Percentiles rank a stretch among this genome's conserved stretches.
Evolutionary conservation across 2,113 vertebrate genomes (phyloP).

Genomic region (Dromas ardeola): DNA sequence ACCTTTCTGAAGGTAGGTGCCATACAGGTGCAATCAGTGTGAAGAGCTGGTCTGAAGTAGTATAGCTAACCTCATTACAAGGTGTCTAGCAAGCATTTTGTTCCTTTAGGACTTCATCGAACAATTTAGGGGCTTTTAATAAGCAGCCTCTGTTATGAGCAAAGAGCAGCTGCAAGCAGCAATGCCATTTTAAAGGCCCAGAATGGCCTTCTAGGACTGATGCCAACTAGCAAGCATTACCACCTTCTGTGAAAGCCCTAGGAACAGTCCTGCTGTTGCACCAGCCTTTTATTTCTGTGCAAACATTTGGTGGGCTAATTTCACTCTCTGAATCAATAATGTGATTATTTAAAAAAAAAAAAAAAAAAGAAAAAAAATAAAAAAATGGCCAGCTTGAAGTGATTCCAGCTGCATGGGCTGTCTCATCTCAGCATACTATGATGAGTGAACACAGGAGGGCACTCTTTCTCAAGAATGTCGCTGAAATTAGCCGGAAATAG

Average conservation of each 20-base stretch:
- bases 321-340: conserved; percentile 26
- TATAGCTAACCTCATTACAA: conserved; percentile 41
- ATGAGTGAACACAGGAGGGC: conserved; percentile 68
- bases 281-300: conserved; percentile 50
- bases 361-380: not conserved
- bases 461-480: conserved; percentile 50
- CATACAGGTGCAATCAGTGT: not conserved
- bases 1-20: not conserved
- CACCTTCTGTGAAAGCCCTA: conserved; percentile 49
- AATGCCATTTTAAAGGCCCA: conserved; percentile 54
- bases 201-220: conserved; percentile 63
- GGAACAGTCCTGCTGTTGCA: conserved; percentile 22
- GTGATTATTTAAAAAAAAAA: not conserved
- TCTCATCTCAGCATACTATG: not conserved
- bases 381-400: not conserved
- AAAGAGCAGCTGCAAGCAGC: conserved; percentile 60
- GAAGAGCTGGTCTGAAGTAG: not conserved
- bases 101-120: conserved; percentile 47
- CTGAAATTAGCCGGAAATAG: not conserved
- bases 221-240: conserved; percentile 57
- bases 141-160: conserved; percentile 47
- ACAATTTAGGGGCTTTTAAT: conserved; percentile 68
- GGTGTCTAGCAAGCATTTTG: conserved; percentile 54
- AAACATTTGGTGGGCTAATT: conserved; percentile 53
- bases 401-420: not conserved